phyloP scores from a whole-genome alignment of 2,113 vertebrate genomes.

The Myotis davidii region DNA sequence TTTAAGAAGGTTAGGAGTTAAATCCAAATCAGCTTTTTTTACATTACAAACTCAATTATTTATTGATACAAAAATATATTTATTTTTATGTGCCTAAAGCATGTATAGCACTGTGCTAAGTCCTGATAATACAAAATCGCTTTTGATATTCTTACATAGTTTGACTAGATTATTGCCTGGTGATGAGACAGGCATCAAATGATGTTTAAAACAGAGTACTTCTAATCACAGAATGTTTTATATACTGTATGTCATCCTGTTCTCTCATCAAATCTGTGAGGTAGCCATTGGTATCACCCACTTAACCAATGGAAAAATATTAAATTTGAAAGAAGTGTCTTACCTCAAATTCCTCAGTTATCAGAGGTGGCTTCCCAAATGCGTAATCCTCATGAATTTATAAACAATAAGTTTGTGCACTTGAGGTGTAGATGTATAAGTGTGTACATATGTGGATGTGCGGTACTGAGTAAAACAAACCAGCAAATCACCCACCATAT shows the following conservation, averaged over 20 bases:
- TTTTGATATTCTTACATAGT: neutral
- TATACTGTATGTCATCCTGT: neutral
- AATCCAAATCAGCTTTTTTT: neutral
- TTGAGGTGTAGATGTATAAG: neutral
- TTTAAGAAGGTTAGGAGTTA: neutral
- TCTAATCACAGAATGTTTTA: neutral
- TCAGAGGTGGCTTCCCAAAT: neutral
- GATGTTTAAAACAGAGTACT: neutral
- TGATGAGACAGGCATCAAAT: neutral
- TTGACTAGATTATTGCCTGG: neutral
- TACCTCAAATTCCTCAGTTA: neutral
- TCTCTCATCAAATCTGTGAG: neutral
- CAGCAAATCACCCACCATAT: neutral
- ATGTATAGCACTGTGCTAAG: neutral
- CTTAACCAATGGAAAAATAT: neutral
- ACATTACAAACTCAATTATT: neutral
- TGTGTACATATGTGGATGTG: neutral
- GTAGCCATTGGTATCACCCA: neutral
- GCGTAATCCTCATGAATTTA: neutral
- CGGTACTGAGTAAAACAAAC: neutral
- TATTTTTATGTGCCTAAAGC: neutral
- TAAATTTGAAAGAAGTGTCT: neutral
- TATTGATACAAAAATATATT: neutral
- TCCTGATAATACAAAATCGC: neutral
- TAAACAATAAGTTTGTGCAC: neutral